Base-by-base conservation (phyloP, 2,113 vertebrate species). In the Terrapene triunguis region DNA sequence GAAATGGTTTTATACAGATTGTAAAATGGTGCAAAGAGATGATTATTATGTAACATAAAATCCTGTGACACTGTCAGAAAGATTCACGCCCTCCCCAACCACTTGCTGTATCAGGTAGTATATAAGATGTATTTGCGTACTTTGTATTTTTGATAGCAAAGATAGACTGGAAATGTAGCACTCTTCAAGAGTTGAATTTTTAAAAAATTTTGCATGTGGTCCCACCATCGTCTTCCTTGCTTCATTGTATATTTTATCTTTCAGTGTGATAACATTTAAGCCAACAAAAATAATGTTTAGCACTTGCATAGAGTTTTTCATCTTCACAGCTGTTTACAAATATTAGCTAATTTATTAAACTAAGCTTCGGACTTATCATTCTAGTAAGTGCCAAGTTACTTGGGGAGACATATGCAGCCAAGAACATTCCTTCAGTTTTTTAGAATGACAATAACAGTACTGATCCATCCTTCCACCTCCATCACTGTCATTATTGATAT, bases 41-140 rank as follows among this genome's bases (percentile, higher is more conserved):
- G 78, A 85, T 82, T 93, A 82, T 89, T 87, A 62, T 84, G 93
- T 78, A 91, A 86, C 48, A 38, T 55, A 57, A 91, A 96, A 84
- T 83, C 53, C 38, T 78, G 84, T 78, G 88, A 93, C 69, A n/a
- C 48, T 94, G 50, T 90, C 47, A 59, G 62, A 80, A 72, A 95
- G 88, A 72, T 87, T 92, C 47, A 32, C 51, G 51, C 51, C 69
- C 11, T 54, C 80, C 59, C 94, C 88, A 92, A 89, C 62, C 55
- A 92, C 51, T 85, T 93, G 82, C 5, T 84, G 29, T 55, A 50
- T 48, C n/a, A 48, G 44, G 32, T 4, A 95, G 5, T 24, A 55
- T 89, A 89, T 76, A 85, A 90, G 82, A 25, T 4, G 32, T 54
- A 90, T 32, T 80, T 83, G 2, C 79, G 19, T 82, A 55, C 47